phyloP scores from a whole-genome alignment of 2,797 vertebrate genomes.

The Periparus ater region DNA sequence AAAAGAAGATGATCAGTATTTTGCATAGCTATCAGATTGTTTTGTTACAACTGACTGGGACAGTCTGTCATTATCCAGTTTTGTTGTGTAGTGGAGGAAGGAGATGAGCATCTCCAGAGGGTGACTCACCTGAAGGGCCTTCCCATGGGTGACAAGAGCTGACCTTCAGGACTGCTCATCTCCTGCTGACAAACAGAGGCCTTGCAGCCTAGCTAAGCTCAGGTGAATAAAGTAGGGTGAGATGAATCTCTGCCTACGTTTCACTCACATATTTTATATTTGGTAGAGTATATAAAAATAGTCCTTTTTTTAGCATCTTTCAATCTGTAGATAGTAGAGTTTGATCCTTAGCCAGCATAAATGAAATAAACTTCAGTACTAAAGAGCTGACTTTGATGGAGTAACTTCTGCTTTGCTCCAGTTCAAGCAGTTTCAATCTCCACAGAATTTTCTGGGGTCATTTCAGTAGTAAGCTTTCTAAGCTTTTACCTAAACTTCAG shows the following conservation, averaged over 20 bases:
- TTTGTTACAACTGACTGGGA: background rate
- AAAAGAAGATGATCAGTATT: background rate
- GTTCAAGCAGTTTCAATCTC: background rate
- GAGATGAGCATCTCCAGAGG: background rate
- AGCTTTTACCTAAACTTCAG: background rate
- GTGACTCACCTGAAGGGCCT: background rate
- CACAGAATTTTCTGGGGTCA: background rate
- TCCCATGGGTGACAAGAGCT: background rate
- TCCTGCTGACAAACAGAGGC: background rate
- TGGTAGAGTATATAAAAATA: background rate
- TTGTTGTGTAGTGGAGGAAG: background rate
- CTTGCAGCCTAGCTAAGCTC: background rate
- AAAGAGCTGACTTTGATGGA: background rate
- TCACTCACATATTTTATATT: conserved; percentile 22
- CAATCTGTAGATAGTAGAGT: background rate
- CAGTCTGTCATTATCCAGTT: background rate
- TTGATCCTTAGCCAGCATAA: background rate
- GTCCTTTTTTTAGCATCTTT: background rate
- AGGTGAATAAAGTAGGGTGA: conserved; percentile 51
- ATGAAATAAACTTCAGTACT: background rate
- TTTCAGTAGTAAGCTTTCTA: background rate
- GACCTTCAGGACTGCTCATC: background rate
- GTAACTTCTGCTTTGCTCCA: background rate
- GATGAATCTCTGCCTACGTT: background rate
- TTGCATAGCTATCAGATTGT: background rate